Conservation (phyloP, 2,888 invertebrate genomes). For the Euclidia mi region DNA sequence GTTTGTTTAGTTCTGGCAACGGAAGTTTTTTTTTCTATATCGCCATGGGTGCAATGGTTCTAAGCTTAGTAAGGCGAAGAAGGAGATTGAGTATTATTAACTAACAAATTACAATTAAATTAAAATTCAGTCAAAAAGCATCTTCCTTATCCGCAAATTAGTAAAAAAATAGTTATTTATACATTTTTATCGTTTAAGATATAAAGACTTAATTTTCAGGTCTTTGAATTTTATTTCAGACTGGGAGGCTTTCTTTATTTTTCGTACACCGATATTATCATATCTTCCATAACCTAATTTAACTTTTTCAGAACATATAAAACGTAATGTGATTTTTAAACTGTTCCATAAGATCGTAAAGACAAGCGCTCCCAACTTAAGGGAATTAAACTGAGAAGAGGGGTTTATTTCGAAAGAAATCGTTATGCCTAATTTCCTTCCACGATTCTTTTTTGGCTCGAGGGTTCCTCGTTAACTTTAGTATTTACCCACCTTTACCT, state of each 20-base stretch:
- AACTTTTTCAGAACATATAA: not conserved
- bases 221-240: not conserved
- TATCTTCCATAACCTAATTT: not conserved
- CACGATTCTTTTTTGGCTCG: conserved; percentile 52
- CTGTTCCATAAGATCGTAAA: conserved; percentile 7
- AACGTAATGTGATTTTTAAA: not conserved
- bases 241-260: not conserved
- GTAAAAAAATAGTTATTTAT: no score
- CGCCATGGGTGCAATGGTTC: no score
- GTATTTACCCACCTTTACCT: conserved; percentile 78
- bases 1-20: no score
- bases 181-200: no score
- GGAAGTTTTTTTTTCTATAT: no score
- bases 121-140: no score
- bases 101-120: no score
- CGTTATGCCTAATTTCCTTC: conserved; percentile 65
- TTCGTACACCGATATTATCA: not conserved
- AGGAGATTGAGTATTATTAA: no score
- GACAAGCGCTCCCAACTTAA: conserved; percentile 22
- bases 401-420: conserved; percentile 55
- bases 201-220: no score
- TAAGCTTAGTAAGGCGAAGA: no score
- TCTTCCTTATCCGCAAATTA: no score
- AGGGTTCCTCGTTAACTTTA: conserved; percentile 66
- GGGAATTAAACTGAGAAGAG: conserved; percentile 31